Percentiles rank a stretch among this genome's conserved stretches.
Conservation (phyloP, 2,113 vertebrate species). For the Apeltes quadracus region DNA sequence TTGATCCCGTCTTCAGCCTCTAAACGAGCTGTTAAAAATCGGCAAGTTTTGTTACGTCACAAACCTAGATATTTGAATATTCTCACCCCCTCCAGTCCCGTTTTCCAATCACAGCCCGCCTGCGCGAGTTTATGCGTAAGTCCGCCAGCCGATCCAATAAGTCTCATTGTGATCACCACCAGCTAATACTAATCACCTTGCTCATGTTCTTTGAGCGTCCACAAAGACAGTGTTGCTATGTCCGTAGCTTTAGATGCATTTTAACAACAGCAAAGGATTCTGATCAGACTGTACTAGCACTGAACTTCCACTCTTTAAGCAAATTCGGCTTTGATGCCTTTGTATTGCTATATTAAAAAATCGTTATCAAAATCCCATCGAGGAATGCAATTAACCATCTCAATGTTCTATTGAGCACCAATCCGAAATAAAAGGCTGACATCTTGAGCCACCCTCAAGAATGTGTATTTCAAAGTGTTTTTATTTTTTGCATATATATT, state of each 20-base stretch:
- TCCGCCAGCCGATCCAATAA: not conserved
- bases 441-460: not conserved
- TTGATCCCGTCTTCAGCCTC: too few species aligned
- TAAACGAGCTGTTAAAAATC: too few species aligned
- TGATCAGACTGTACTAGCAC: not conserved
- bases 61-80: too few species aligned
- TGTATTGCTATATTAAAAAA: not conserved
- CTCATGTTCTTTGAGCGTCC: conserved; percentile 39
- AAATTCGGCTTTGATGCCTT: not conserved
- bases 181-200: not conserved
- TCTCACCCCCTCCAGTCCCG: too few species aligned
- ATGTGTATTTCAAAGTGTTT: not conserved
- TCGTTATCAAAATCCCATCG: not conserved
- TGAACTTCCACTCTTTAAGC: not conserved
- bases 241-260: not conserved
- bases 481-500: too few species aligned
- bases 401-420: not conserved
- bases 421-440: not conserved
- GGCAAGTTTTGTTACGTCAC: too few species aligned
- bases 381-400: not conserved
- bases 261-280: not conserved
- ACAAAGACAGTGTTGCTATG: conserved; percentile 42
- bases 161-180: not conserved
- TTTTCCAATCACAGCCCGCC: too few species aligned
- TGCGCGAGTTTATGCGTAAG: too few species aligned